Evolutionary conservation across 2,888 invertebrate species (phyloP).

Genomic region (Brachypterus glaber): DNA sequence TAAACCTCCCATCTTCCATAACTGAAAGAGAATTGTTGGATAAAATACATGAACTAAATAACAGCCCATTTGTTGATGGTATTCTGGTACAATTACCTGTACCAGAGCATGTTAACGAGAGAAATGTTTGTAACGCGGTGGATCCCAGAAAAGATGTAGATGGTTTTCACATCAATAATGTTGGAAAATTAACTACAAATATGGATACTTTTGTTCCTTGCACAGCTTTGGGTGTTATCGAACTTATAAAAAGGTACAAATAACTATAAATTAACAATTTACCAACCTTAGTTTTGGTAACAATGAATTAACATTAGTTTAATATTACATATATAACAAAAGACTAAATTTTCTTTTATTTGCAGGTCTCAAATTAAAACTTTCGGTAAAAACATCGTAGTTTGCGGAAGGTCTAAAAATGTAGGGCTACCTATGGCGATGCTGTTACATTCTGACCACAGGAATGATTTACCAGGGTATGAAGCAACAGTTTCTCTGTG

Average conservation of each 20-base stretch:
- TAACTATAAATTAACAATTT: too few relatives aligned
- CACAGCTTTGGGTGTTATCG: constrained; percentile 66
- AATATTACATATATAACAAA: too few relatives aligned
- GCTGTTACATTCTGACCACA: constrained; percentile 69
- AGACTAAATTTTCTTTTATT: too few relatives aligned
- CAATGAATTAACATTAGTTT: too few relatives aligned
- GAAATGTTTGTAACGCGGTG: constrained; percentile 70
- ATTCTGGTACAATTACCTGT: constrained; percentile 79
- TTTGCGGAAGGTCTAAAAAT: constrained; percentile 85
- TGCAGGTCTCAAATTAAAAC: constrained; percentile 58
- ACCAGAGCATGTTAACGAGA: constrained; percentile 65
- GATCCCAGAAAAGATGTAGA: constrained; percentile 80
- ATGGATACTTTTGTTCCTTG: constrained; percentile 69
- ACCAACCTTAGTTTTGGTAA: too few relatives aligned
- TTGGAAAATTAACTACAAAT: constrained; percentile 67
- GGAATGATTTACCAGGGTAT: constrained; percentile 59
- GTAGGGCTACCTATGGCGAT: constrained; percentile 86
- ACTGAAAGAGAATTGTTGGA: constrained; percentile 59
- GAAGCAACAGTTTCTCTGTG: constrained; percentile 87
- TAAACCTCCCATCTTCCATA: constrained; percentile 49
- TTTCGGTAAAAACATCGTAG: constrained; percentile 77
- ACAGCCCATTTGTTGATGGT: constrained; percentile 63
- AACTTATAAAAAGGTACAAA: constrained; percentile 55
- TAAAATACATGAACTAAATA: constrained; percentile 57
- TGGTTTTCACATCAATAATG: constrained; percentile 76